These are phyloP conservation scores for Myopa tessellatipennis DNA, from an alignment of 2,888 invertebrate species.

Conservation along the genomic window DNA sequence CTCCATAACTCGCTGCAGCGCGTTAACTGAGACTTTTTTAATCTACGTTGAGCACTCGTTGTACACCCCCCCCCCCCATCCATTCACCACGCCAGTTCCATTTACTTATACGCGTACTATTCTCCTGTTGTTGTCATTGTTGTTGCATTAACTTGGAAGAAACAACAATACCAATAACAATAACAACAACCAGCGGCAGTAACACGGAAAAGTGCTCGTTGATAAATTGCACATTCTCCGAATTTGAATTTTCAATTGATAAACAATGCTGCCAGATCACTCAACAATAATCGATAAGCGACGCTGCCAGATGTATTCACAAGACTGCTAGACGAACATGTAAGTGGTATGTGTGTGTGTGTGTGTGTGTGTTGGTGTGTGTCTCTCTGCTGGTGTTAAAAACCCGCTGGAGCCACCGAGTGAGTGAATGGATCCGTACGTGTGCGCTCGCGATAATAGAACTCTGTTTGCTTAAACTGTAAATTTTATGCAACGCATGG, in stretches of 20 bases:
- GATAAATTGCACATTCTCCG: slow-evolving; percentile 19
- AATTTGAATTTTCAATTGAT: slow-evolving; percentile 38
- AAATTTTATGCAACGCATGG: slow-evolving; percentile 27
- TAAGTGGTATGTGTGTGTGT: no score
- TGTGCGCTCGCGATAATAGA: not conserved
- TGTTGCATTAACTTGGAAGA: not conserved
- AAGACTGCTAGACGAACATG: not conserved
- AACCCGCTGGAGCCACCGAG: not conserved
- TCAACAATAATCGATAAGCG: slow-evolving; percentile 31
- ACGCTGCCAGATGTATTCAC: not conserved
- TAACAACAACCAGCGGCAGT: no score
- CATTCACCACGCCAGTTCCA: not conserved
- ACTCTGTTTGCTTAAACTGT: slow-evolving; percentile 23
- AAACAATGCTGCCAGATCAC: slow-evolving; percentile 34
- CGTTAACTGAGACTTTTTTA: not conserved
- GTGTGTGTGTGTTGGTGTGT: no score
- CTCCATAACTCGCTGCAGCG: not conserved
- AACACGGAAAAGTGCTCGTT: not conserved
- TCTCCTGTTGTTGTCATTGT: not conserved
- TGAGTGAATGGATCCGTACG: slow-evolving; percentile 16
- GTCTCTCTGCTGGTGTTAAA: no score
- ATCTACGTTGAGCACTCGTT: no score
- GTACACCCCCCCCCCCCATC: no score
- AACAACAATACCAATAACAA: not conserved
- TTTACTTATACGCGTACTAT: not conserved